Conservation (phyloP, 2,113 vertebrate species). For the Labrus mixtus region DNA sequence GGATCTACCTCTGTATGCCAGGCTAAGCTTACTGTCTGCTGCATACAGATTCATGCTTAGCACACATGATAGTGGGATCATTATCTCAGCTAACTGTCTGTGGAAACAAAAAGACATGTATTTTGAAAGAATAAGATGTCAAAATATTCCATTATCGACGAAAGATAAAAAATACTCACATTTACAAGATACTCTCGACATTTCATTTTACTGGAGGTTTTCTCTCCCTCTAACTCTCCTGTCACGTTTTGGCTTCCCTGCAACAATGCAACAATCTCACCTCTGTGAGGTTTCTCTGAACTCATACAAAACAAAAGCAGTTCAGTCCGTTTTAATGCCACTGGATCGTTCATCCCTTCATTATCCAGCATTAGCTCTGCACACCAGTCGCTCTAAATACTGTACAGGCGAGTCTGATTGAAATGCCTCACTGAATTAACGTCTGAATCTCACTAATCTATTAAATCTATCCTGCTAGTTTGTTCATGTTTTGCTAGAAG, state of each 20-base stretch:
- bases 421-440: conserved; percentile 54
- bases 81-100: background rate
- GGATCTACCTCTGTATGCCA: too few relatives aligned
- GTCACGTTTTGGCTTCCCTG: background rate
- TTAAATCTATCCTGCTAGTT: conserved; percentile 56
- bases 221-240: too few relatives aligned
- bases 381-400: conserved; percentile 25
- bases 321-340: conserved; percentile 50
- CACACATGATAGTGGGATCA: background rate
- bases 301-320: conserved; percentile 47
- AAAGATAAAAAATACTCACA: too few relatives aligned
- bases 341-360: conserved; percentile 55
- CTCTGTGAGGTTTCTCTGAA: conserved; percentile 29
- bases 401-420: conserved; percentile 30
- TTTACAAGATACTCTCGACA: background rate
- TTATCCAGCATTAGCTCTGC: conserved; percentile 62
- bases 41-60: too few relatives aligned
- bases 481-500: conserved; percentile 36
- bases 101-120: too few relatives aligned
- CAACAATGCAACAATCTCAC: conserved; percentile 33
- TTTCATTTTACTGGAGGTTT: background rate
- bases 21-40: too few relatives aligned
- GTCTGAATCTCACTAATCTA: conserved; percentile 52
- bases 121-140: too few relatives aligned
- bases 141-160: too few relatives aligned